phyloP scores from a whole-genome alignment of 2,113 vertebrate genomes.

The Acrocephalus arundinaceus region DNA sequence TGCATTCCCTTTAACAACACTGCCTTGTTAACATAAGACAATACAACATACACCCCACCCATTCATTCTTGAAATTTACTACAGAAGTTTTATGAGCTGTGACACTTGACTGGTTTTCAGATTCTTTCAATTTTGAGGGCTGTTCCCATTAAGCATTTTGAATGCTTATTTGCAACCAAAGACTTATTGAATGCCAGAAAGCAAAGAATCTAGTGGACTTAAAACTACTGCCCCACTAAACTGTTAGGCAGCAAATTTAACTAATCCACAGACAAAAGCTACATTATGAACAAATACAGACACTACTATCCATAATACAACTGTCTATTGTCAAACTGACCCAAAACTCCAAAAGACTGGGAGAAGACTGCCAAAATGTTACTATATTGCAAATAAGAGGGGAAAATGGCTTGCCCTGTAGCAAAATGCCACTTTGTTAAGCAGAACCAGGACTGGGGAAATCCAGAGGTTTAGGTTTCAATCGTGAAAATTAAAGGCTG shows the following conservation, averaged over 20 bases:
- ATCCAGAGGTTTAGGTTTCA: neutral
- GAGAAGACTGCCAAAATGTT: neutral
- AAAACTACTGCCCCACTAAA: neutral
- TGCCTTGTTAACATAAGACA: neutral
- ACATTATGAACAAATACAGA: neutral
- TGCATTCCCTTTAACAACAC: neutral
- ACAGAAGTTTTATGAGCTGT: neutral
- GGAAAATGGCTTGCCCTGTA: neutral
- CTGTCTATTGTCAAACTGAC: neutral
- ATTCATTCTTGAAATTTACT: neutral
- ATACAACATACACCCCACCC: neutral
- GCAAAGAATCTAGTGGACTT: neutral
- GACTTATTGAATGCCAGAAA: neutral
- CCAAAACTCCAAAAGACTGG: neutral
- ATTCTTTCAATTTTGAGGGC: neutral
- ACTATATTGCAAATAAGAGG: neutral
- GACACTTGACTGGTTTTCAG: neutral
- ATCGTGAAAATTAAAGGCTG: neutral
- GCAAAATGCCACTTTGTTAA: neutral
- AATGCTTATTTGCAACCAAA: neutral
- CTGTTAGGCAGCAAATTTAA: neutral
- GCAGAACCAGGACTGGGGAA: neutral
- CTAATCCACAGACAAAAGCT: conserved; percentile 15
- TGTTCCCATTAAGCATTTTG: neutral
- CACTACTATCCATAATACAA: neutral